Percentiles rank a stretch among this genome's conserved stretches.
Evolutionary conservation across 2,888 invertebrate genomes (phyloP).

Genomic region (Dichetophora obliterata): DNA sequence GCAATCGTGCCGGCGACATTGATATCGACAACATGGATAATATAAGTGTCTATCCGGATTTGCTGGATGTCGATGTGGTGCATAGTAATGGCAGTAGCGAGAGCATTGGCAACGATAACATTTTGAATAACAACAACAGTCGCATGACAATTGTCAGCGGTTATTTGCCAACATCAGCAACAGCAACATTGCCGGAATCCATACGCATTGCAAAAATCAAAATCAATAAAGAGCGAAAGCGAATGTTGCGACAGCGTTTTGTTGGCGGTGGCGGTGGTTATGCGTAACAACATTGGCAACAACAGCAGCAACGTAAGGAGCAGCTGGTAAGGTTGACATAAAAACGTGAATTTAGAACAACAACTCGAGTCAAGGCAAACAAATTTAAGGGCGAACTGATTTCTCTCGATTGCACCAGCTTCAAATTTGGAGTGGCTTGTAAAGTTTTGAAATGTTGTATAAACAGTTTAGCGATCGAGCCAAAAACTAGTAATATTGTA

Average conservation of each 20-base stretch:
- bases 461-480: too few relatives aligned
- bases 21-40: constrained; percentile 65
- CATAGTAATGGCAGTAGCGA: constrained; percentile 35
- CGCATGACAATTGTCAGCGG: constrained; percentile 61
- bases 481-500: too few relatives aligned
- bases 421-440: too few relatives aligned
- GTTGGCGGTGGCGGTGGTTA: constrained; percentile 46
- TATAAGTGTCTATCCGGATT: constrained; percentile 63
- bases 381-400: too few relatives aligned
- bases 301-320: background rate
- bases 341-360: too few relatives aligned
- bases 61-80: constrained; percentile 50
- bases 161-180: constrained; percentile 63
- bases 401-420: too few relatives aligned
- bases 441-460: too few relatives aligned
- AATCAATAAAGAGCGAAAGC: constrained; percentile 61
- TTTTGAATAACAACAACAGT: constrained; percentile 52
- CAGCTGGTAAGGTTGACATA: background rate
- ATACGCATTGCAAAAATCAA: constrained; percentile 64
- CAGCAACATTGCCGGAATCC: constrained; percentile 62
- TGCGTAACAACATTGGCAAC: constrained; percentile 55
- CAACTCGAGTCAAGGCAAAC: too few relatives aligned
- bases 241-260: constrained; percentile 54
- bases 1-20: constrained; percentile 63
- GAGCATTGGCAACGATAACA: constrained; percentile 41